A percentile compares a stretch with the other conserved stretches of the same genome.
These are phyloP conservation scores for Pheosia tremula DNA, from an alignment of 2,888 invertebrate species.

Conservation along the genomic window DNA sequence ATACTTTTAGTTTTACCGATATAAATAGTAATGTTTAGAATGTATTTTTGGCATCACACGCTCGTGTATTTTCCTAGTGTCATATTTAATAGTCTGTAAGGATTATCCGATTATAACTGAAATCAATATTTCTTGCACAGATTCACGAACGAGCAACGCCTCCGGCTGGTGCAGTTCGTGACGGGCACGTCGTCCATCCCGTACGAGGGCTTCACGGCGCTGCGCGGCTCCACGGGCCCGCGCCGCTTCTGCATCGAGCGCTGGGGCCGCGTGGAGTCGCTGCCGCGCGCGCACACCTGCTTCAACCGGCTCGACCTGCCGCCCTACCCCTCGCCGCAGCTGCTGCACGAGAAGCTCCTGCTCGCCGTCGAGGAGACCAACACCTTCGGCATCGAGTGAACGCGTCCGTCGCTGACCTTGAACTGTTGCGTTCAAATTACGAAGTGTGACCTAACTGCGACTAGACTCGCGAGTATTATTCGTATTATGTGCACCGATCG, in stretches of 20 bases:
- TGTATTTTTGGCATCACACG: no score
- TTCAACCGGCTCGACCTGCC: slow-evolving; percentile 98
- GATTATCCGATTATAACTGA: no score
- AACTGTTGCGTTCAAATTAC: neutral
- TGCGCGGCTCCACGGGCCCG: slow-evolving; percentile 97
- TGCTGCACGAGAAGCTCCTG: slow-evolving; percentile 95
- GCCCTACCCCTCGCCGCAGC: slow-evolving; percentile 96
- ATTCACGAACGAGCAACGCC: slow-evolving; percentile 97
- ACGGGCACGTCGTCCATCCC: slow-evolving; percentile 99
- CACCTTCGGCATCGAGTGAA: slow-evolving; percentile 97
- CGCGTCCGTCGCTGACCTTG: neutral
- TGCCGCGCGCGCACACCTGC: slow-evolving; percentile 98
- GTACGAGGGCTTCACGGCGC: slow-evolving; percentile 97
- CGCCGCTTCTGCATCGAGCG: slow-evolving; percentile 98
- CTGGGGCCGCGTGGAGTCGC: slow-evolving; percentile 97
- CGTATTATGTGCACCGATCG: neutral
- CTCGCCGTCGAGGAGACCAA: slow-evolving; percentile 98
- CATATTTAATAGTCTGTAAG: no score
- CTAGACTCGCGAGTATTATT: neutral
- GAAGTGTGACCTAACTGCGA: neutral
- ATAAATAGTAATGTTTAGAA: no score
- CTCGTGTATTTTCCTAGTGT: no score
- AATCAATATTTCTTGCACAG: slow-evolving; percentile 57
- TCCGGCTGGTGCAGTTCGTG: slow-evolving; percentile 97
- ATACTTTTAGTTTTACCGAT: no score